Conservation (phyloP, 2,797 vertebrate species). For the Neopelma chrysocephalum region DNA sequence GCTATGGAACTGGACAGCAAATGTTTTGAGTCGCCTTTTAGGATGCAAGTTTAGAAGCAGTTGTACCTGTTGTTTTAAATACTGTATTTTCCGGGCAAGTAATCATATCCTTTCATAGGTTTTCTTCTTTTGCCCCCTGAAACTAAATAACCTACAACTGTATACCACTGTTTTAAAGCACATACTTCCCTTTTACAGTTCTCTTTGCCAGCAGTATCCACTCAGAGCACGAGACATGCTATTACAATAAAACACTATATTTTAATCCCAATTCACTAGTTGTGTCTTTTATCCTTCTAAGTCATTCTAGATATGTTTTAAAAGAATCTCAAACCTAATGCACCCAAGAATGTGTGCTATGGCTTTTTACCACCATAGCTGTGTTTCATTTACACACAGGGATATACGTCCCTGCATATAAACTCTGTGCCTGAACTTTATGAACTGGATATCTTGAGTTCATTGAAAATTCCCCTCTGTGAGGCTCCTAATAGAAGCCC, state of each 20-base stretch:
- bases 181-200: not conserved
- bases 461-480: not conserved
- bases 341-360: not conserved
- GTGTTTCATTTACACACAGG: not conserved
- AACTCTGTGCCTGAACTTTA: not conserved
- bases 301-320: not conserved
- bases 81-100: not conserved
- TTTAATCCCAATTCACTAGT: not conserved
- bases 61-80: not conserved
- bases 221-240: not conserved
- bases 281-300: not conserved
- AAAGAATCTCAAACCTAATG: not conserved
- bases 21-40: not conserved
- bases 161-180: not conserved
- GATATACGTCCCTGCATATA: not conserved
- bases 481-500: not conserved
- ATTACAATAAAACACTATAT: not conserved
- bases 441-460: not conserved
- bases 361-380: not conserved
- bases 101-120: not conserved
- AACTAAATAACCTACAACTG: not conserved
- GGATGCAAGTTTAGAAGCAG: not conserved
- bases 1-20: not conserved
- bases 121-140: not conserved
- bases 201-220: not conserved